Evolutionary conservation across 2,113 vertebrate genomes (phyloP), one percentile per base, ranked within the genome.

Genomic region (Brachyhypopomus occidentalis): DNA sequence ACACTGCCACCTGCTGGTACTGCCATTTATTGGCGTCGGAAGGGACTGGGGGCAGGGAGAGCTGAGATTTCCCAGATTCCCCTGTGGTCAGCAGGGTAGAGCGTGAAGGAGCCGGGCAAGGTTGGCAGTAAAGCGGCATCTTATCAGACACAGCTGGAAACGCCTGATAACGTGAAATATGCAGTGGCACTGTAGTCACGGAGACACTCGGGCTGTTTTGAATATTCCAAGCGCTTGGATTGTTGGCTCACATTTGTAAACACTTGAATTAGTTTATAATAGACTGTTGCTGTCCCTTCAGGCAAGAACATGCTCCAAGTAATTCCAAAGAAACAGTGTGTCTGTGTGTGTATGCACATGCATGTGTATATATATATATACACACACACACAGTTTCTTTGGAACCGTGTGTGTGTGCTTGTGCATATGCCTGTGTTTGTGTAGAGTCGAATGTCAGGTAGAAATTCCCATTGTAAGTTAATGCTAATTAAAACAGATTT

Each of bases 61-160:
- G 58, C 69, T 73, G 78, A 73, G 78, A 66, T 73, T 74, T 74
- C 71, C 71, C 79, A 80, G 70, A 80, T 70, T 73, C 38, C 58
- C 36, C 20, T 48, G 27, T 45, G 58, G 34, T 34, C 5, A 62
- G 66, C 5, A 41, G 2, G n/a, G 2, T 45, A 0, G 16, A 19
- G 76, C 4, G 20, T 41, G 20, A 5, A 17, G 25, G 22, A 70
- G 66, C 66, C n/a, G 66, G 41, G 45, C 36, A 41, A 20, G 41
- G 36, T 25, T 20, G 41, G 59, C 59, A 20, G 41, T 48, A 14
- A 66, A 56, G 25, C 19, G 27, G 19, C 41, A 17, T 7, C 52
- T 79, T 79, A 79, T 72, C 78, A 48, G 17, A 45, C 19, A 12
- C 56, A 79, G 69, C 78, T 63, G 58, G 38, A 41, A 60, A 27